Conservation (phyloP, 2,797 vertebrate species). For the Halcyon smyrnensis region DNA sequence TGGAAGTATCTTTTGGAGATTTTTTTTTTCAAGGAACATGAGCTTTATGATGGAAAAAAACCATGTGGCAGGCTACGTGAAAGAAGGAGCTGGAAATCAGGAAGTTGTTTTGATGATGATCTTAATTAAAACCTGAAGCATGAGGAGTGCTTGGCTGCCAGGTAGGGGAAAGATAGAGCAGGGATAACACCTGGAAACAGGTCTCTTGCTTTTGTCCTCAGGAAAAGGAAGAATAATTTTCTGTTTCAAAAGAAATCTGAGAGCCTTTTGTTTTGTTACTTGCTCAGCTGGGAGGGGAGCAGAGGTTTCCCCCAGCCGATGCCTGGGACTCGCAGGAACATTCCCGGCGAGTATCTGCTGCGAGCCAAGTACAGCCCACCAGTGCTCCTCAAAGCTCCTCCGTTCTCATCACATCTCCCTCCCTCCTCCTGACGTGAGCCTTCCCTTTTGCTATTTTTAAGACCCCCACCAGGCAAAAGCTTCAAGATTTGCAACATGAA, state of each 20-base stretch:
- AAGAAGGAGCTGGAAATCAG: not conserved
- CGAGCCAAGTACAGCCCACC: not conserved
- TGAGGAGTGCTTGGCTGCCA: not conserved
- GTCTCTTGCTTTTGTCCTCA: not conserved
- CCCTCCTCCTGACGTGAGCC: not conserved
- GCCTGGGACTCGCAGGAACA: accelerated
- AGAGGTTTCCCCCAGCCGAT: not conserved
- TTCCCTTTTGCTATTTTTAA: not conserved
- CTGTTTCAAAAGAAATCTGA: not conserved
- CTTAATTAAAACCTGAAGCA: not conserved
- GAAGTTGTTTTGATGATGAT: not conserved
- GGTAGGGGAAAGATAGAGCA: not conserved
- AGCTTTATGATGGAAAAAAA: not conserved
- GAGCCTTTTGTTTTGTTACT: not conserved
- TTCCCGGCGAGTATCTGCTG: not conserved
- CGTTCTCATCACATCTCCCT: not conserved
- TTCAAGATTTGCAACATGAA: accelerated
- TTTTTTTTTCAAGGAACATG: not conserved
- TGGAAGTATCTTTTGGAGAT: not conserved
- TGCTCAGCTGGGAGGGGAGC: accelerated
- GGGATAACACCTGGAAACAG: not conserved
- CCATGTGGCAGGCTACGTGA: not conserved
- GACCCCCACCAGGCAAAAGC: not conserved
- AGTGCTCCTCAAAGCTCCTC: not conserved
- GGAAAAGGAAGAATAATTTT: not conserved